phyloP scores from a whole-genome alignment of 2,113 vertebrate species.

The Phrynocephalus versicolor region DNA sequence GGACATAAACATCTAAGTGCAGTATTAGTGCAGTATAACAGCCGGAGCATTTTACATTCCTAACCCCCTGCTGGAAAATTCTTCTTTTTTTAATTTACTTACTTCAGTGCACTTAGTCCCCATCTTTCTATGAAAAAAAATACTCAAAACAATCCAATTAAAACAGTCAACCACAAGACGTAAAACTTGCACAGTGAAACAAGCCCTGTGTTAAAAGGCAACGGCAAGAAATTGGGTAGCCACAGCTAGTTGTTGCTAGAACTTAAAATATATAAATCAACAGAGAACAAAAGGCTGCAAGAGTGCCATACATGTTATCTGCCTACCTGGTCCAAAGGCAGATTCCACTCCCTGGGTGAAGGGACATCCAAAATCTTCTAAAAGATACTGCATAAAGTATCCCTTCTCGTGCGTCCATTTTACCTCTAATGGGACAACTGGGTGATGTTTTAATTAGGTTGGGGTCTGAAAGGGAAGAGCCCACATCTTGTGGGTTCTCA shows the following conservation, averaged over 20 bases:
- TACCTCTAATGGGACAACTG: not conserved
- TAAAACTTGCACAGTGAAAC: not conserved
- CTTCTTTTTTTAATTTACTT: not conserved
- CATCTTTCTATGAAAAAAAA: not conserved
- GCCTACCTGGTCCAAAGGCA: not conserved
- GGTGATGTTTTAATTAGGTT: not conserved
- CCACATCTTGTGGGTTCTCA: no score
- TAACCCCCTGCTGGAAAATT: not conserved
- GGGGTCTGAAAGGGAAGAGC: no score
- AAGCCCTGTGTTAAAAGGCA: not conserved
- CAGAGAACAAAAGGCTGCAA: not conserved
- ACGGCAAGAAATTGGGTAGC: not conserved
- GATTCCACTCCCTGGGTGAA: not conserved
- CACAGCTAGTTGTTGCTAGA: not conserved
- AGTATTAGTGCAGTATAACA: not conserved
- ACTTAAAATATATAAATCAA: not conserved
- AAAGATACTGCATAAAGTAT: not conserved
- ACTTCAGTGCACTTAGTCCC: not conserved
- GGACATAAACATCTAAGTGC: not conserved
- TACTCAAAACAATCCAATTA: conserved; percentile 1
- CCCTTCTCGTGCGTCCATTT: not conserved
- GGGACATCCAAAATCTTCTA: not conserved
- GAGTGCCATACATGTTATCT: not conserved
- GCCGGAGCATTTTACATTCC: not conserved
- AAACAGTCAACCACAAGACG: not conserved